Evolutionary conservation across 2,888 invertebrate genomes (phyloP), one percentile per base, ranked within the genome.

Genomic region (Ectemnius continuus): DNA sequence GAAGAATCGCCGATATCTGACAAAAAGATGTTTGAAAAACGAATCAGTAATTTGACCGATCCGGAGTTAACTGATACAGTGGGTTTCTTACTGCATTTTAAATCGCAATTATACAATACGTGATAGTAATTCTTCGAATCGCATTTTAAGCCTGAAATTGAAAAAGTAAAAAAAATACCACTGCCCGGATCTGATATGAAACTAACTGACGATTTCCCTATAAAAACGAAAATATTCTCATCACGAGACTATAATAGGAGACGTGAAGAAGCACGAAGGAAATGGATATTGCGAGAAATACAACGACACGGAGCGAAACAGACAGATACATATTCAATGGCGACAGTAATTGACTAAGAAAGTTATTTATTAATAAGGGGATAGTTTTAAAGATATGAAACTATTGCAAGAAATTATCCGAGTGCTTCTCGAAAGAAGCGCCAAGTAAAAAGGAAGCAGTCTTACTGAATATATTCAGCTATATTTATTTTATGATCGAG

Each of bases 231-330:
- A 8, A 61, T 76, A 14, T 61, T 71, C 4, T 61, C 70, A 61
- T 67, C 70, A 36, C 60, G 58, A 4, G 80, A 67, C 36, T 83
- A 85, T 57, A 70, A 83, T 58, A 66, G 59, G 36, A 73, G 70
- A 52, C 81, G 84, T 8, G 73, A 82, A 62, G 75, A 78, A 16
- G 76, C 84, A 11, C 80, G 82, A 64, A 86, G 78, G 62, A 88
- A 85, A 69, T 89, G 88, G 89, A 80, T 84, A n/a, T 64, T 77
- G 16, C 81, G 88, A 70, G 87, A 87, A 76, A 36, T 82, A 20
- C 80, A 76, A 63, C 84, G 86, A 46, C 79, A 67, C 26, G 61
- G 57, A 45, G 73, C 61, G 57, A 82, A 73, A 74, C 61, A 76
- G 14, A n/a, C 26, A 1, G 88, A 87, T 28, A 78, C 81, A 46